Conservation (phyloP, 2,888 invertebrate species). For the Panopea generosa region DNA sequence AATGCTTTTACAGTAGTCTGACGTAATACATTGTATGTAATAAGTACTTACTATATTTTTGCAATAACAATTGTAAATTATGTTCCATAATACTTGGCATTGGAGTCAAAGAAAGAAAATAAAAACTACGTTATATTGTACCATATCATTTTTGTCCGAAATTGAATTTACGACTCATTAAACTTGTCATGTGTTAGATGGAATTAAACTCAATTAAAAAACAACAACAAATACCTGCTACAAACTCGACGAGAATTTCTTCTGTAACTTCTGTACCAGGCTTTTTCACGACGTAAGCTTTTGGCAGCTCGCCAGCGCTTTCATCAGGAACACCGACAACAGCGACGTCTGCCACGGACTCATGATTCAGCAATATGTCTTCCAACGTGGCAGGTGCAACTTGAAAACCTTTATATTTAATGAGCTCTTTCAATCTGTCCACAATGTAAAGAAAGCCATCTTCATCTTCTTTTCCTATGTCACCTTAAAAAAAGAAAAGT, state of each 20-base stretch:
- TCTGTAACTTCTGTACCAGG: conserved; percentile 81
- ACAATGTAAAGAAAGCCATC: conserved; percentile 93
- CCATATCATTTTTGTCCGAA: too few relatives aligned
- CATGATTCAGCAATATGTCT: conserved; percentile 90
- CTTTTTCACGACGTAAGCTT: conserved; percentile 90
- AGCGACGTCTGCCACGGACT: conserved; percentile 91
- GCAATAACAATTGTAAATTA: too few relatives aligned
- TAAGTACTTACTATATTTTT: too few relatives aligned
- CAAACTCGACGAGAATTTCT: conserved; percentile 87
- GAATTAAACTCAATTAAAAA: too few relatives aligned
- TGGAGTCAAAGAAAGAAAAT: too few relatives aligned
- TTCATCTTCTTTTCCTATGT: conserved; percentile 92
- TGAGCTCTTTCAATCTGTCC: conserved; percentile 94
- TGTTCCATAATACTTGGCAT: too few relatives aligned
- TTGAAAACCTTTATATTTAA: conserved; percentile 95
- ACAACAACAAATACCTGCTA: too few relatives aligned
- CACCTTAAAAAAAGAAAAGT: conserved; percentile 86
- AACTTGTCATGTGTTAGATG: too few relatives aligned
- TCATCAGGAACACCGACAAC: conserved; percentile 89
- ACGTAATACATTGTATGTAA: too few relatives aligned
- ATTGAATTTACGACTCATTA: too few relatives aligned
- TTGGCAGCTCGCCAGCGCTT: conserved; percentile 90
- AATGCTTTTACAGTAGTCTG: too few relatives aligned
- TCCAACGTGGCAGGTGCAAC: conserved; percentile 96
- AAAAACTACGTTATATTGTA: too few relatives aligned